These are phyloP conservation scores for Notarius lentiginosus DNA, from an alignment of 2,113 vertebrate genomes.

Conservation along the genomic window DNA sequence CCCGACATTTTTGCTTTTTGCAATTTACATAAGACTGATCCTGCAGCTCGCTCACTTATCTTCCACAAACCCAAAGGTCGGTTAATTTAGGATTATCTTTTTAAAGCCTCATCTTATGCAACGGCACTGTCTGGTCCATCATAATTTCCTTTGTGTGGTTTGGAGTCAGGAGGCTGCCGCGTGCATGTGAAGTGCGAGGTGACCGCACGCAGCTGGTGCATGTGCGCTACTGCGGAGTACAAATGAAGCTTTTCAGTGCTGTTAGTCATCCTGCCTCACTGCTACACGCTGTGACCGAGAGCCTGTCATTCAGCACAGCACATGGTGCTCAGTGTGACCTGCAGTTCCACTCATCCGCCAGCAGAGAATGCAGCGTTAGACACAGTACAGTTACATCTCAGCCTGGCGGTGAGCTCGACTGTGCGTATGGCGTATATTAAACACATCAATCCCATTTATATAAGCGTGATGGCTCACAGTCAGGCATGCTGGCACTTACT, in stretches of 20 bases:
- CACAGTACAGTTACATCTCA: not conserved
- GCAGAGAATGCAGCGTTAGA: constrained; percentile 28
- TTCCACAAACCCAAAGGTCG: not conserved
- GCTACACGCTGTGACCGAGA: not conserved
- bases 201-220: constrained; percentile 50
- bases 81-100: constrained; percentile 34
- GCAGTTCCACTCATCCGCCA: constrained; percentile 29
- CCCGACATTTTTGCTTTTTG: not conserved
- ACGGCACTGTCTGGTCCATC: constrained; percentile 52
- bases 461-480: constrained; percentile 17
- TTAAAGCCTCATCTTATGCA: constrained; percentile 60
- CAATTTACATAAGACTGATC: not conserved
- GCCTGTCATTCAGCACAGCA: constrained; percentile 31
- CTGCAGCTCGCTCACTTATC: not conserved
- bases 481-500: not conserved
- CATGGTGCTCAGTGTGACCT: constrained; percentile 59
- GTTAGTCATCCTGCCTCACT: not conserved
- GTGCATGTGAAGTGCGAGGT: not conserved
- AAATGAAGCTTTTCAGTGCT: constrained; percentile 12
- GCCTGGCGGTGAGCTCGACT: not conserved
- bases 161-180: constrained; percentile 39
- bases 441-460: constrained; percentile 37
- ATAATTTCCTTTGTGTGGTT: constrained; percentile 29
- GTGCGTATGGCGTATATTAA: not conserved
- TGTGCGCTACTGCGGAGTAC: constrained; percentile 48